Evolutionary conservation across 1,140 invertebrate genomes (phyloP).

Genomic region (Drosophila setifemur): DNA sequence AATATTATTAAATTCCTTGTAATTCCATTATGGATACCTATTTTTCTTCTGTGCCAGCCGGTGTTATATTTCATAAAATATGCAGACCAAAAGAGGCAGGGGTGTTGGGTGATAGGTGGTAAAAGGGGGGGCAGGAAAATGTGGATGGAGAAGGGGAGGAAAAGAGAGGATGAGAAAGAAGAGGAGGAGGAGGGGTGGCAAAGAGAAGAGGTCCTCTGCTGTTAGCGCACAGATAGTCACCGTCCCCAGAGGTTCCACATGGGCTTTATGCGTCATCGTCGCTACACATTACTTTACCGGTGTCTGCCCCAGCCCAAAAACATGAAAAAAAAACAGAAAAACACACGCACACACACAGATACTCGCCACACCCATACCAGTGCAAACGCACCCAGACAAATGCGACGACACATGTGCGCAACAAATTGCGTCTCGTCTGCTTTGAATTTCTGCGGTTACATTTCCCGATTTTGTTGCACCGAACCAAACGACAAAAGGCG

Average conservation of each 20-base stretch:
- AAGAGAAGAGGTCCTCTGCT: too few species aligned
- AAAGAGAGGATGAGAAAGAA: not conserved
- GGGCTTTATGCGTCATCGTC: slow-evolving; percentile 47
- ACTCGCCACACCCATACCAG: not conserved
- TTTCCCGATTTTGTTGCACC: slow-evolving; percentile 70
- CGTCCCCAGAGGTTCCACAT: slow-evolving; percentile 42
- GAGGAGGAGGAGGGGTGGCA: slow-evolving; percentile 6
- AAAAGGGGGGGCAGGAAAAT: not conserved
- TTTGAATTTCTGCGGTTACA: slow-evolving; percentile 78
- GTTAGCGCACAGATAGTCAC: slow-evolving; percentile 42
- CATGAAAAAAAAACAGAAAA: slow-evolving; percentile 13
- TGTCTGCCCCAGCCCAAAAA: slow-evolving; percentile 17
- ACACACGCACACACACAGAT: slow-evolving; percentile 14
- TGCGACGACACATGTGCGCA: slow-evolving; percentile 69
- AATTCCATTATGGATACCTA: too few species aligned
- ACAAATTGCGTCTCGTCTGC: slow-evolving; percentile 79
- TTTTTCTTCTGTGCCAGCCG: not conserved
- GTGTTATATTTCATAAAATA: slow-evolving; percentile 73
- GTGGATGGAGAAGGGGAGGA: not conserved
- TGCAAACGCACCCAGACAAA: not conserved
- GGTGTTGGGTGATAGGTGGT: too few species aligned
- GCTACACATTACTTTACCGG: slow-evolving; percentile 6
- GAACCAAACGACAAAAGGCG: slow-evolving; percentile 16
- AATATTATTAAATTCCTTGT: too few species aligned
- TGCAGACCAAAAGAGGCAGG: slow-evolving; percentile 17